Conservation (phyloP, 1,140 invertebrate genomes). For the Mamestra configurata region DNA sequence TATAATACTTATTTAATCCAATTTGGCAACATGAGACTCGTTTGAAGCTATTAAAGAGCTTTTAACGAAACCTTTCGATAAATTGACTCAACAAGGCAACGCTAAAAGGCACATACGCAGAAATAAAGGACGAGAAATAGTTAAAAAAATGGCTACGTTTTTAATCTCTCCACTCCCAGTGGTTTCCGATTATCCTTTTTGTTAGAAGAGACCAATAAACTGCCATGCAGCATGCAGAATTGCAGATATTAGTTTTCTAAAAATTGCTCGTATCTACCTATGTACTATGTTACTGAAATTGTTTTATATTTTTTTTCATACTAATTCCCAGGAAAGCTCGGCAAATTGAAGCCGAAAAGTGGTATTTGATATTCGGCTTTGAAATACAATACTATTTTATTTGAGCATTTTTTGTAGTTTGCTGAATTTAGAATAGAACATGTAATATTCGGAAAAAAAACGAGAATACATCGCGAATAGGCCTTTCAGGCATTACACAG, state of each 20-base stretch:
- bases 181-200: conserved; percentile 35
- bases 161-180: conserved; percentile 25
- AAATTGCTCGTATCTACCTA: background rate
- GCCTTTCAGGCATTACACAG: too few species aligned
- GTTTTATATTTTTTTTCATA: background rate
- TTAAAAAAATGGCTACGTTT: conserved; percentile 8
- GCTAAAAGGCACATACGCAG: conserved; percentile 15
- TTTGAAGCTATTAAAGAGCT: background rate
- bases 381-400: background rate
- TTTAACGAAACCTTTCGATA: conserved; percentile 24
- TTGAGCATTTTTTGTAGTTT: too few species aligned
- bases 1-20: too few species aligned
- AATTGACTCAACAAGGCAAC: conserved; percentile 10
- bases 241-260: conserved; percentile 5
- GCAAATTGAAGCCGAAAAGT: too few species aligned
- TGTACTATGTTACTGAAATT: background rate
- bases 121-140: conserved; percentile 17
- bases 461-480: too few species aligned
- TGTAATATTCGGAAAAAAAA: too few species aligned
- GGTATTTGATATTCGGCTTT: background rate
- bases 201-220: conserved; percentile 29
- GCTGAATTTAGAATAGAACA: too few species aligned
- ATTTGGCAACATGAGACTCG: background rate
- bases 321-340: background rate
- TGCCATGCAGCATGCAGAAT: background rate